These are phyloP conservation scores for Vireo altiloquus DNA, from an alignment of 2,113 vertebrate species.

Conservation along the genomic window DNA sequence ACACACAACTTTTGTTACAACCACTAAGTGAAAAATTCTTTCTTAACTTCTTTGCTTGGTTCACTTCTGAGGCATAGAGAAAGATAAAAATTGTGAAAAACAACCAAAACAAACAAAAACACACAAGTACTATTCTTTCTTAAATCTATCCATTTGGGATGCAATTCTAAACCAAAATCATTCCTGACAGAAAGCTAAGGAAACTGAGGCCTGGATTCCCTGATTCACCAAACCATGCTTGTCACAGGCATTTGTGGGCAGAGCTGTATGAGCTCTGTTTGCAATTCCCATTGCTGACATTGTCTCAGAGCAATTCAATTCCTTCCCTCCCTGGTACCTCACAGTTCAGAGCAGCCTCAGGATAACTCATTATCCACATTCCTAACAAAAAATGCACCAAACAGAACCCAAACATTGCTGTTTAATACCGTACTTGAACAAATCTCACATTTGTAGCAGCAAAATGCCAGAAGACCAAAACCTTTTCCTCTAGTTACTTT, in stretches of 20 bases:
- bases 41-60: not conserved
- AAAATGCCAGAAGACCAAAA: not conserved
- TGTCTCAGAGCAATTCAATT: not conserved
- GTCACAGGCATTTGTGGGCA: not conserved
- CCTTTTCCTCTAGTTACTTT: not conserved
- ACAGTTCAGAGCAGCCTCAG: fast-evolving
- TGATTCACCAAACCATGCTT: not conserved
- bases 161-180: not conserved
- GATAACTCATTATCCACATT: not conserved
- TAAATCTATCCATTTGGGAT: not conserved
- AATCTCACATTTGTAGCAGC: not conserved
- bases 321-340: not conserved
- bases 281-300: not conserved
- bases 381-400: not conserved
- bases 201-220: not conserved
- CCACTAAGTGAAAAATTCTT: not conserved
- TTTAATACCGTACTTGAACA: not conserved
- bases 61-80: not conserved
- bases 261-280: not conserved
- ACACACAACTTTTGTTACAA: not conserved
- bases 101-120: not conserved
- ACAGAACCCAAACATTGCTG: not conserved
- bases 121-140: not conserved
- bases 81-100: not conserved
- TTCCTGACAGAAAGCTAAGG: not conserved